A percentile compares a stretch with the other conserved stretches of the same genome.
These are phyloP conservation scores for Diplosoma virens DNA, from an alignment of 23 tunicate species.

Conservation along the genomic window DNA sequence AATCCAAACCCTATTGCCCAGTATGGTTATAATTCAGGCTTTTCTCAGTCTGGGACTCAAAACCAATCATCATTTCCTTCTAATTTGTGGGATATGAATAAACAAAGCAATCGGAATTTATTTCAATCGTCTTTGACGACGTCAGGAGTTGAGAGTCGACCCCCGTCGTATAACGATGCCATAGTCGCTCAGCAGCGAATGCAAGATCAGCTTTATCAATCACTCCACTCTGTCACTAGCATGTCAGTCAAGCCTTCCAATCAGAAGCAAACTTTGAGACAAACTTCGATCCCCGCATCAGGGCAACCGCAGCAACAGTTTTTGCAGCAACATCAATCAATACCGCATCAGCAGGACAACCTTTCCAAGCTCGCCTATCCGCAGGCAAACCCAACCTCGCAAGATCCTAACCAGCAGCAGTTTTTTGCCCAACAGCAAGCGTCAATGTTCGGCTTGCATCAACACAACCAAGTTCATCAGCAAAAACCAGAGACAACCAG, in stretches of 20 bases:
- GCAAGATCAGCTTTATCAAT: slow-evolving; percentile 27
- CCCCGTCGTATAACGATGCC: slow-evolving; percentile 53
- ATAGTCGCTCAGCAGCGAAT: slow-evolving; percentile 14
- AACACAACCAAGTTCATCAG: too few relatives aligned
- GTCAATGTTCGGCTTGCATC: too few relatives aligned
- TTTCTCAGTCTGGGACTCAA: slow-evolving; percentile 1
- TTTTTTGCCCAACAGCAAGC: background rate
- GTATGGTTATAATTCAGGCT: background rate
- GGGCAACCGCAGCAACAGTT: background rate
- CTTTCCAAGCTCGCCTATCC: background rate
- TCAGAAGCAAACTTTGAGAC: background rate
- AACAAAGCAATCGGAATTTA: background rate
- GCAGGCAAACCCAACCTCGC: background rate
- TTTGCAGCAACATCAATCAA: background rate
- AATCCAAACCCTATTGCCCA: slow-evolving; percentile 17
- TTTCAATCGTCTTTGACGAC: background rate
- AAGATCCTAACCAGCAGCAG: background rate
- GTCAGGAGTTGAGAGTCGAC: background rate
- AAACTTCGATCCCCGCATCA: background rate
- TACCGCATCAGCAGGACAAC: background rate
- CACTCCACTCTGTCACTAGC: slow-evolving; percentile 1
- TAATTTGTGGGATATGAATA: slow-evolving; percentile 2
- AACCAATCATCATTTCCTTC: background rate
- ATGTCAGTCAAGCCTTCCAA: background rate
- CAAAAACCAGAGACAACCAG: too few relatives aligned